Base-by-base conservation (phyloP, 2,797 vertebrate genomes). In the Hippocampus kuda region DNA sequence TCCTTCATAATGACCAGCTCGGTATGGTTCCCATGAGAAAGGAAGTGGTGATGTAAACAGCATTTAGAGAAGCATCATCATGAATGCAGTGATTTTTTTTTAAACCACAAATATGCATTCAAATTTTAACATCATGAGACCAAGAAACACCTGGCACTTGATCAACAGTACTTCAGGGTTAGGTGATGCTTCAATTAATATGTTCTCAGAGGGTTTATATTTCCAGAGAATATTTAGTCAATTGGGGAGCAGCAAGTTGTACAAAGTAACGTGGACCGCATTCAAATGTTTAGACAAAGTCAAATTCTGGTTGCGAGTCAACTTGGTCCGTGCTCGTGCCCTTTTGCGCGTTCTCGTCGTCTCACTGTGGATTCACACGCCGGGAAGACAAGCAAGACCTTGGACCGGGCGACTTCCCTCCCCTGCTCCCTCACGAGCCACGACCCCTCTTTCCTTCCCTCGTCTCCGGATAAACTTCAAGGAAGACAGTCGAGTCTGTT, bases 11-110 rank as follows among this genome's bases (percentile, higher is more conserved):
- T 76, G 79, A 80, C 66, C 72, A 69, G 65, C 74, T 75, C 60
- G 57, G 62, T 63, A 49, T 81, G 34, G 62, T 87, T 86, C 85
- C 80, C 86, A 87, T 56, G 84, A 87, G 86, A 89, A 88, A 84
- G 86, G 79, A 86, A 82, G 82, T 73, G 44, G 56, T 70, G 76
- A 74, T 77, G 77, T 86, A 88, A 89, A 88, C 85, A 88, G 44
- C 65, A 63, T 54, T 9, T 70, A 72, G 68, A 79, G 82, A 69
- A 70, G 70, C 75, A 24, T 63, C 61, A 42, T 24, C 38, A 24
- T 44, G 38, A 60, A 30, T 60, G 27, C 27, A 34, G 13, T 60
- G 34, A 38, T 4, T 6, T 16, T 30, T 60, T 60, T 60, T 34
- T 27, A 30, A 27, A 18, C 16, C 26, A 18, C 26, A 60, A 34